Conservation (phyloP, 2,113 vertebrate genomes). For the Rhinopomastus cyanomelas region DNA sequence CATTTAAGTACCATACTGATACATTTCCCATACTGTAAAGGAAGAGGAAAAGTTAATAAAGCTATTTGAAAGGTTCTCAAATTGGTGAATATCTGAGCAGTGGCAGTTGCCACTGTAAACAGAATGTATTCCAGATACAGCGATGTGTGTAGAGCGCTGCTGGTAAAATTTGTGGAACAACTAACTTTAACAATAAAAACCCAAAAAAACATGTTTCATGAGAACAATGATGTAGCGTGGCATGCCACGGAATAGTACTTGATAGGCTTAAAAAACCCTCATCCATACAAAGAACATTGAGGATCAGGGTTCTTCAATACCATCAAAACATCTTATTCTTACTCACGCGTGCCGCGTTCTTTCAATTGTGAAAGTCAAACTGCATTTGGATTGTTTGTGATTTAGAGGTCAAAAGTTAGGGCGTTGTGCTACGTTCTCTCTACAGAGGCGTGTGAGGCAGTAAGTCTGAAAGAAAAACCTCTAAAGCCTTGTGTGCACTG, state of each 20-base stretch:
- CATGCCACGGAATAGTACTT: not conserved
- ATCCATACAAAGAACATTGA: not conserved
- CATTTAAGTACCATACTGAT: not conserved
- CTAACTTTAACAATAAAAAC: not conserved
- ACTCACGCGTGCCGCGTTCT: not conserved
- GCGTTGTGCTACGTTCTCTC: not conserved
- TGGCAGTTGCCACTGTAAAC: not conserved
- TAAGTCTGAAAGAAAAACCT: not conserved
- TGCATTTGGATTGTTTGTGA: not conserved
- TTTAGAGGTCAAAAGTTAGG: not conserved
- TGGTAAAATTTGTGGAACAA: not conserved
- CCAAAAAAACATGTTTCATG: not conserved
- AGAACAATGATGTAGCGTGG: not conserved
- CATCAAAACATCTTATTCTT: not conserved
- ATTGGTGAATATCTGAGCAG: not conserved
- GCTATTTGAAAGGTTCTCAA: not conserved
- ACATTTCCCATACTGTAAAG: not conserved
- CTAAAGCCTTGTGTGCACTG: not conserved
- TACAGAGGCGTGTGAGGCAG: not conserved
- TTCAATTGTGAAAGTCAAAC: not conserved
- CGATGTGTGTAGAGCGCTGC: not conserved
- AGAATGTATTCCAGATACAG: not conserved
- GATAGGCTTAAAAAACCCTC: not conserved
- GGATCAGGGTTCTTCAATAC: not conserved
- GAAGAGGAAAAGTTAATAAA: not conserved